Evolutionary conservation across 2,113 vertebrate species (phyloP), one percentile per base, ranked within the genome.

Genomic region (Ia io): DNA sequence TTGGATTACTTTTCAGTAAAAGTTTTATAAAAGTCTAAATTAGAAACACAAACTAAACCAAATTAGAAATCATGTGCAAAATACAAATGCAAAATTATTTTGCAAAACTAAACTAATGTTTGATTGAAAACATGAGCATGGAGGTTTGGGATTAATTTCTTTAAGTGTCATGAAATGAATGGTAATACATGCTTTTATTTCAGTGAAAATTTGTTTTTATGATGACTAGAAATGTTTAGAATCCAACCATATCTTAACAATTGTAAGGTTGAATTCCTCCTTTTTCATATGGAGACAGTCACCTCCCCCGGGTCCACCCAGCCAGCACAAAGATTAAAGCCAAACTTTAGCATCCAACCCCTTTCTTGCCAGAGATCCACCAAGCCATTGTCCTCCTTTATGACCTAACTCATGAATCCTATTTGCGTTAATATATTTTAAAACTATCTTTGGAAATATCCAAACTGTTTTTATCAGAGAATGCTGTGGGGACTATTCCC

Each of bases 1-100:
- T 53, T 76, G 37, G 23, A 93, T 91, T 95, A 95, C 79, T 93
- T 96, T 93, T 96, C 83, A 91, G 78, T 37, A 69, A 79, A 97
- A 86, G 69, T 88, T 97, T 93, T 91, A 84, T 28, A 80, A 82
- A 92, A 95, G 83, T 86, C 51, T 83, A 91, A 87, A 84, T 84
- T 92, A 79, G 25, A 88, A 94, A 65, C 17, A 93, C 12, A 84
- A 93, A 91, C 22, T 59, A 83, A 90, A 70, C 44, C 28, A 87
- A 93, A 92, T 95, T 92, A 93, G 13, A 90, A 92, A 49, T 73
- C n/a, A 90, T 85, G 35, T 77, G 35, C 35, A 78, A 87, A 94
- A 94, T 88, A 89, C 69, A 94, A 93, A 79, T 80, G 42, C 42
- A 94, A 87, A 77, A 78, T 95, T 92, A 77, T 67, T 93, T 94